Base-by-base conservation (phyloP, 2,888 invertebrate species). In the Hipparchia semele region DNA sequence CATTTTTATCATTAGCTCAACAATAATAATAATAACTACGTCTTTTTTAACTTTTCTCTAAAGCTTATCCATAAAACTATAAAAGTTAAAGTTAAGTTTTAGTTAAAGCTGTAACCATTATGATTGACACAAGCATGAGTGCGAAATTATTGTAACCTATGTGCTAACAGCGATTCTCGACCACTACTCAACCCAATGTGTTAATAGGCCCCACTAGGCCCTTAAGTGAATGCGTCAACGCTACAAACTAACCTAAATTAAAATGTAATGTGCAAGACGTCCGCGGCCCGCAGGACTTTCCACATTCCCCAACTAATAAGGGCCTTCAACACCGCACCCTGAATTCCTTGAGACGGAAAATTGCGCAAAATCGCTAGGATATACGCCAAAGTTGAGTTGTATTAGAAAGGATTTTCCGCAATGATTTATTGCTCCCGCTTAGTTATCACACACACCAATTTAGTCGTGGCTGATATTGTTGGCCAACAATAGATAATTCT, bases 311-410 rank as follows among this genome's bases (percentile, higher is more conserved):
- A 68, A 64, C 76, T 73, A 71, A 75, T 76, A 73, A 75, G 72
- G 73, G 64, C 70, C 73, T 69, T 72, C 69, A 61, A 72, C 74
- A 82, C 89, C 88, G 84, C 88, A 82, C 90, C 90, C 88, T 78
- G 82, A 83, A 89, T 89, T 87, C 90, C 87, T 77, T 75, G 74
- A 77, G 81, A 77, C 83, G 79, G 83, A 80, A 68, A 72, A 79
- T 90, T 90, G 87, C 89, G 88, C 86, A 89, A 90, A 49, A 59
- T 68, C 7, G 59, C 49, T 46, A 54, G 64, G 45, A 68, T 58
- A 61, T 66, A 62, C 8, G 60, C 58, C 33, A 6, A 45, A 49
- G 49, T 33, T 39, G 33, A 45, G 13, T 72, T 72, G 39, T 67
- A 62, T 54, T 68, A 62, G 61, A 72, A 72, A 62, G 60, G 23